Evolutionary conservation across 2,888 invertebrate genomes (phyloP).

Genomic region (Lymantria monacha): DNA sequence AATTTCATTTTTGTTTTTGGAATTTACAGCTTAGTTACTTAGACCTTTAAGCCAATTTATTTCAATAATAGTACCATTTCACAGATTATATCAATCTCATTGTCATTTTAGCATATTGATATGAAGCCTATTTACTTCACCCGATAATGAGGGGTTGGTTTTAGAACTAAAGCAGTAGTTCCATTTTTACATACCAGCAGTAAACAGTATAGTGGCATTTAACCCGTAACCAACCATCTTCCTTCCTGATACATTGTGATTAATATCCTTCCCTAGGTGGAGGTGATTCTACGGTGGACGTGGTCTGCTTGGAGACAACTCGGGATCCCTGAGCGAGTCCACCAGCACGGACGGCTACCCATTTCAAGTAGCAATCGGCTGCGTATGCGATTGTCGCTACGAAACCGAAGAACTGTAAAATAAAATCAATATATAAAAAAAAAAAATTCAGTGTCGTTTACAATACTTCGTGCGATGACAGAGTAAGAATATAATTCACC

Average conservation of each 20-base stretch:
- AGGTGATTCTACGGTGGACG: constrained; percentile 71
- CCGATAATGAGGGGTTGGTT: too few species aligned
- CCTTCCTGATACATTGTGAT: not conserved
- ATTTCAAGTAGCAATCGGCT: constrained; percentile 91
- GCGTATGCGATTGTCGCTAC: constrained; percentile 90
- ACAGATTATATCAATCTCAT: too few species aligned
- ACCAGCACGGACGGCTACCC: constrained; percentile 84
- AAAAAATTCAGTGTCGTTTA: too few species aligned
- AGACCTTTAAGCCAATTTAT: too few species aligned
- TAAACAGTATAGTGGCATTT: not conserved
- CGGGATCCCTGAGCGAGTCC: constrained; percentile 88
- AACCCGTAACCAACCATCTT: not conserved
- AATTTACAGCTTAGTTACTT: too few species aligned
- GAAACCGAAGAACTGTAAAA: constrained; percentile 91
- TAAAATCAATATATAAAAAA: not conserved
- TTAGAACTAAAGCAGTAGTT: too few species aligned
- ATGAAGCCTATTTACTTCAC: too few species aligned
- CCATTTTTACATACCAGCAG: not conserved
- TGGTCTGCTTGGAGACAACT: constrained; percentile 84
- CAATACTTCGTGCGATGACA: too few species aligned
- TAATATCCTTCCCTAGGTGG: constrained; percentile 59
- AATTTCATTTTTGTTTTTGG: too few species aligned
- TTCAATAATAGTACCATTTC: too few species aligned
- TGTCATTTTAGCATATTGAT: too few species aligned
- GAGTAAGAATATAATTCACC: too few species aligned